These are phyloP conservation scores for Doris montereyensis DNA, from an alignment of 2,888 invertebrate genomes.

Conservation along the genomic window DNA sequence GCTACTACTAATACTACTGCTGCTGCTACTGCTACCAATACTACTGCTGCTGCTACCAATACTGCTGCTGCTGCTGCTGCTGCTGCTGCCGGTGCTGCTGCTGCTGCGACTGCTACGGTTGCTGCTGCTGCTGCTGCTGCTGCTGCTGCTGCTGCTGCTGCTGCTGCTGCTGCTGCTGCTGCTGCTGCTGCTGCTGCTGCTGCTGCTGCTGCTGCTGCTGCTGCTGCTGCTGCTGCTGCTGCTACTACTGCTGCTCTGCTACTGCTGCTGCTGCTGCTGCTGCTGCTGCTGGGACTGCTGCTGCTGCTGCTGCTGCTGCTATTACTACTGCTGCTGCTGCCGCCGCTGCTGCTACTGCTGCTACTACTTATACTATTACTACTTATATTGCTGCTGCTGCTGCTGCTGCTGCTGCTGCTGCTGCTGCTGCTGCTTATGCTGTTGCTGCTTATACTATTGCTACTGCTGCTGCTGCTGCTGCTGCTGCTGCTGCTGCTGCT, in stretches of 20 bases:
- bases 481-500: too few relatives aligned
- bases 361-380: not conserved
- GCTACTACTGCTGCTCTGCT: not conserved
- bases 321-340: not conserved
- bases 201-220: conserved; percentile 14
- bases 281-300: not conserved
- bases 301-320: not conserved
- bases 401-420: conserved; percentile 5
- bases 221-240: conserved; percentile 13
- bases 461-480: too few relatives aligned
- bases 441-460: too few relatives aligned
- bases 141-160: not conserved
- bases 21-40: conserved; percentile 15
- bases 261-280: conserved; percentile 10
- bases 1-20: conserved; percentile 2
- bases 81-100: not conserved
- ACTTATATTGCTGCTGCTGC: not conserved
- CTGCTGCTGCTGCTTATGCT: conserved; percentile 11
- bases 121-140: conserved; percentile 20
- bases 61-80: conserved; percentile 16
- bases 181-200: conserved; percentile 20
- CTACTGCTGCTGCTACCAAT: conserved; percentile 15
- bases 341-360: conserved; percentile 20
- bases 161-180: conserved; percentile 7
- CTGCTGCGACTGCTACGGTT: not conserved